Base-by-base conservation (phyloP, 2,113 vertebrate species). In the Menura novaehollandiae region DNA sequence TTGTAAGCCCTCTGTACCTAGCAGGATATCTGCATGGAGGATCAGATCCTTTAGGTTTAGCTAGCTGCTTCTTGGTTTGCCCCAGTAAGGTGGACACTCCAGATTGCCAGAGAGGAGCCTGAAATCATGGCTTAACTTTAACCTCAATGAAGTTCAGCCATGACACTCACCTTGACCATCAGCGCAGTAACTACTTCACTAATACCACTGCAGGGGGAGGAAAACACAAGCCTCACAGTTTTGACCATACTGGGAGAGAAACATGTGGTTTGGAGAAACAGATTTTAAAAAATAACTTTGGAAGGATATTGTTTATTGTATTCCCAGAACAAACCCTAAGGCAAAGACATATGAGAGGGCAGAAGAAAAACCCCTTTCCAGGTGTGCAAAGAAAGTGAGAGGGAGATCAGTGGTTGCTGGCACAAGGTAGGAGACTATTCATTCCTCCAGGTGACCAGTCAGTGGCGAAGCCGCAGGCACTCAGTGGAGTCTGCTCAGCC, bases 1-100 rank as follows among this genome's bases (percentile, higher is more conserved):
- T 91, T 18, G 9, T 1, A 4, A 53, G 39, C 9, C 10, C 5
- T 43, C 15, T 0, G 0, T 49, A 53, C 16, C 26, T 12, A 75
- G 52, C 33, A 73, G 53, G 19, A 30, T 66, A 68, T 37, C 79
- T 75, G 39, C 41, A 44, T 1, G 1, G 49, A 85, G 68, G 46
- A 73, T 52, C 49, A 76, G 68, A 77, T 33, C 37, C 26, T 4
- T 49, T 22, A 62, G 63, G 28, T 74, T 60, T 74, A 67, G n/a
- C 51, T 39, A 66, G 26, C 67, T 82, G n/a, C 37, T 90, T 33
- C 79, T 63, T 46, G 33, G 49, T 49, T 68, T 86, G 27, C 33
- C 52, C 41, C 72, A 56, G 27, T 21, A 60, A 76, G 26, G 8
- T 76, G 30, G 16, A 19, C 41, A 26, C 20, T 73, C 28, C 35